Conservation (phyloP, 2,888 invertebrate species). For the Dromius quadrimaculatus region DNA sequence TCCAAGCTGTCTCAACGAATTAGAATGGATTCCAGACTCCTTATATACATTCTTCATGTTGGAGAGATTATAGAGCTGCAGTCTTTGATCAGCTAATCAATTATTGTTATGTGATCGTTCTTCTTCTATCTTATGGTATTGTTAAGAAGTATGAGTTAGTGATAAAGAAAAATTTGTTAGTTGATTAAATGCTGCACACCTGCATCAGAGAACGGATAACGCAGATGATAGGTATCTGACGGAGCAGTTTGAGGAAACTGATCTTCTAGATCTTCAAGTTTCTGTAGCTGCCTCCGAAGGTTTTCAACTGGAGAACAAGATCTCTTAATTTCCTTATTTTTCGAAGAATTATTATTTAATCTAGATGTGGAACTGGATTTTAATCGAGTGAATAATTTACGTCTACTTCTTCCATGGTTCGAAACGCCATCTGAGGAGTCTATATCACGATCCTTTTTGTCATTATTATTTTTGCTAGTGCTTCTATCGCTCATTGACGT, state of each 20-base stretch:
- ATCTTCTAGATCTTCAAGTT: constrained; percentile 85
- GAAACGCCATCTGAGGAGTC: constrained; percentile 70
- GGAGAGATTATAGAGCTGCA: no score
- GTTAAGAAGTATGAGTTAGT: constrained; percentile 6
- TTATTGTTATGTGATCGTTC: no score
- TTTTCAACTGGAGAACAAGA: constrained; percentile 84
- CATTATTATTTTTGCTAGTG: constrained; percentile 65
- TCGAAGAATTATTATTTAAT: constrained; percentile 71
- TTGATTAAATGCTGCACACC: constrained; percentile 64
- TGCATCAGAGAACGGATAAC: constrained; percentile 85
- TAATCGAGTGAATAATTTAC: constrained; percentile 77
- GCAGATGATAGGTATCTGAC: constrained; percentile 81
- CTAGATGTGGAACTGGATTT: constrained; percentile 79
- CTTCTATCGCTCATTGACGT: constrained; percentile 68
- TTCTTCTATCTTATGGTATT: no score
- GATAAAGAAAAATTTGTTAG: constrained; percentile 8
- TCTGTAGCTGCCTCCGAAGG: constrained; percentile 82
- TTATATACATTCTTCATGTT: no score
- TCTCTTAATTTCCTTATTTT: constrained; percentile 67
- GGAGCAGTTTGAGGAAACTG: constrained; percentile 77
- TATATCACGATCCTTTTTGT: constrained; percentile 60
- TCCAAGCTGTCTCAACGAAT: no score
- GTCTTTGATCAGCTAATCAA: no score
- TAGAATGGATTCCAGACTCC: no score
- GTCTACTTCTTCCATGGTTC: constrained; percentile 71